Percentiles rank a stretch among this genome's conserved stretches.
phyloP scores from a whole-genome alignment of 2,888 invertebrate species.

The Maniola hyperantus region DNA sequence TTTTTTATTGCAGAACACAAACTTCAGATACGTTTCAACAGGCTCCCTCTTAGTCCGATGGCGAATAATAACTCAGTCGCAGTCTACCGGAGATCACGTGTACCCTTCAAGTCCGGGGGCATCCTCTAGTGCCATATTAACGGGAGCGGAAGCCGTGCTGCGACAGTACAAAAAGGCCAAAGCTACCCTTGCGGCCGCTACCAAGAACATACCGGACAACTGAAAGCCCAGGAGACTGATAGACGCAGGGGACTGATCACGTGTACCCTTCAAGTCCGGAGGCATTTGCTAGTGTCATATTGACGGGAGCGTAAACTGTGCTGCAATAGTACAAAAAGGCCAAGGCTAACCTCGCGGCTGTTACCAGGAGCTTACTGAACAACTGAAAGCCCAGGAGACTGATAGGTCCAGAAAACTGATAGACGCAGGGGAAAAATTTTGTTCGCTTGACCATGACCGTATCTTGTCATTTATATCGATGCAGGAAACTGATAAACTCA shows the following conservation, averaged over 20 bases:
- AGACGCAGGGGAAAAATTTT: too few species aligned
- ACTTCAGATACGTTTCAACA: constrained; percentile 53
- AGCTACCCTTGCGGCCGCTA: constrained; percentile 61
- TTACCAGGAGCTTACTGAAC: neutral
- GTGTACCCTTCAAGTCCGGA: neutral
- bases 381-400: neutral
- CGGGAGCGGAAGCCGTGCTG: constrained; percentile 64
- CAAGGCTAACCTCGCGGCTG: neutral
- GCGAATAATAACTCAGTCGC: constrained; percentile 52
- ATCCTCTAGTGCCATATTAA: constrained; percentile 48
- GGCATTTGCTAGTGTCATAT: too few species aligned
- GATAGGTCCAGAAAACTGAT: too few species aligned
- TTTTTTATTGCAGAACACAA: constrained; percentile 50
- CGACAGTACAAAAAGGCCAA: constrained; percentile 60
- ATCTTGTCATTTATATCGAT: too few species aligned
- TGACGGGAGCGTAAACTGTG: neutral
- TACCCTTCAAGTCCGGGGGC: constrained; percentile 7
- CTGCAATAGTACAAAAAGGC: neutral
- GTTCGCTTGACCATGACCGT: too few species aligned
- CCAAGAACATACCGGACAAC: constrained; percentile 45
- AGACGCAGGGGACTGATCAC: too few species aligned
- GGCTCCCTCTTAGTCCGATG: constrained; percentile 56
- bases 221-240: constrained; percentile 27
- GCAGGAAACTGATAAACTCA: neutral
- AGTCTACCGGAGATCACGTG: constrained; percentile 37